Conservation (phyloP, 1,140 invertebrate genomes). For the Drosophila sulfurigaster region DNA sequence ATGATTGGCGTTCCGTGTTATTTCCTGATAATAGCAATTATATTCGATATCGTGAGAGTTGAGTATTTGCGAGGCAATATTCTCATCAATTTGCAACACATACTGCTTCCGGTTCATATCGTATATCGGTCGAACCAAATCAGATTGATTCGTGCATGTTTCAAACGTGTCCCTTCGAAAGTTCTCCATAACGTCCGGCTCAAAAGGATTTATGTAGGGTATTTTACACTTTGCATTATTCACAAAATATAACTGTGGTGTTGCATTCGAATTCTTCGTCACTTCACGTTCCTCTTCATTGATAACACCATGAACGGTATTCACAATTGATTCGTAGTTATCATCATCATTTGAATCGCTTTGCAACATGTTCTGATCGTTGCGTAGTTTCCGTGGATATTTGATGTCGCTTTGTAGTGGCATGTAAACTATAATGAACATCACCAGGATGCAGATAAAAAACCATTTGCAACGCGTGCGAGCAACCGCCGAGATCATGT, state of each 20-base stretch:
- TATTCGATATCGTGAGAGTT: constrained; percentile 55
- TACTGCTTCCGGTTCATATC: constrained; percentile 47
- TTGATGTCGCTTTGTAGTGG: background rate
- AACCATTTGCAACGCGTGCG: constrained; percentile 31
- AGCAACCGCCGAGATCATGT: background rate
- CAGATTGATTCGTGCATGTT: constrained; percentile 56
- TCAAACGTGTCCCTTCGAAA: constrained; percentile 46
- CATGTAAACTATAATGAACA: constrained; percentile 16
- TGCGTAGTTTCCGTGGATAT: background rate
- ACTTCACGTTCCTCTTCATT: background rate
- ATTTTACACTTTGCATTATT: constrained; percentile 53
- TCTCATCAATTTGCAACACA: constrained; percentile 56
- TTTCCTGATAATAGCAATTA: constrained; percentile 69
- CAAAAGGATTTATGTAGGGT: constrained; percentile 64
- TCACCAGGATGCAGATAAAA: background rate
- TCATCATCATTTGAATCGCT: background rate
- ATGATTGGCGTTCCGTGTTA: constrained; percentile 27
- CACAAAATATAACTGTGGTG: constrained; percentile 42
- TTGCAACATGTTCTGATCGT: no score
- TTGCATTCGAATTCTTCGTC: background rate
- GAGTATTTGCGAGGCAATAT: constrained; percentile 33
- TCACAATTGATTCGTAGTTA: background rate
- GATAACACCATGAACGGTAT: background rate
- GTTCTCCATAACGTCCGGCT: constrained; percentile 35
- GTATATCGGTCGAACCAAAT: constrained; percentile 57